Conservation (phyloP, 2,113 vertebrate genomes). For the Sebastes schlegelii region DNA sequence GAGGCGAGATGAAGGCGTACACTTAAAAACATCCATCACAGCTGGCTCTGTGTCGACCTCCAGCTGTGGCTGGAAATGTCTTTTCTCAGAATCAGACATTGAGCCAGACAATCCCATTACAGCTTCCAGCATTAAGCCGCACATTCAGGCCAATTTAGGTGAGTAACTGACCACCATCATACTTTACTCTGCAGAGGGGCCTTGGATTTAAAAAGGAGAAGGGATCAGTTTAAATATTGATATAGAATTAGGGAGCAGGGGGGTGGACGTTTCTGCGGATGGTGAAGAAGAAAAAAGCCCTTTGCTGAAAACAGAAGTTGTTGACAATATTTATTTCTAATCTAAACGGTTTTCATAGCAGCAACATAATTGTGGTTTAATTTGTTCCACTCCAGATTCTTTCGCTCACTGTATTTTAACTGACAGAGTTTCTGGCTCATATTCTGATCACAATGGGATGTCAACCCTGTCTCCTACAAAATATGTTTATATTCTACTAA, state of each 20-base stretch:
- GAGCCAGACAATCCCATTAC: slow-evolving; percentile 58
- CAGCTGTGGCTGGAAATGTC: slow-evolving; percentile 57
- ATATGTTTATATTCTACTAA: no score
- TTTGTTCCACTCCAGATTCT: background rate
- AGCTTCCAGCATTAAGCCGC: slow-evolving; percentile 48
- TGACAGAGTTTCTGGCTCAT: background rate
- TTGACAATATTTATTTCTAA: background rate
- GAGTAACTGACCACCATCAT: slow-evolving; percentile 49
- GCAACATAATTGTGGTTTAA: background rate
- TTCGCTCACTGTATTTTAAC: background rate
- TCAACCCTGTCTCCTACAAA: no score
- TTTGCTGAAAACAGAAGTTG: no score
- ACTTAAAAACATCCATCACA: slow-evolving; percentile 45
- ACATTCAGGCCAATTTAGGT: slow-evolving; percentile 51
- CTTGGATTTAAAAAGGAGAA: slow-evolving; percentile 36
- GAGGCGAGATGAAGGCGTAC: slow-evolving; percentile 17
- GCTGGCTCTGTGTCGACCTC: slow-evolving; percentile 24
- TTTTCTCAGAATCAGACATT: slow-evolving; percentile 53
- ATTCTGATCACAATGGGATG: background rate
- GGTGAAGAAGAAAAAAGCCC: no score
- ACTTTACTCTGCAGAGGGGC: slow-evolving; percentile 36
- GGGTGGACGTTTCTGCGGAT: background rate
- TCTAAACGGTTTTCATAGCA: background rate
- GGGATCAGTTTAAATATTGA: slow-evolving; percentile 27
- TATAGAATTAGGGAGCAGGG: background rate